Base-by-base conservation (phyloP, 2,113 vertebrate genomes). In the Ctenomys sociabilis region DNA sequence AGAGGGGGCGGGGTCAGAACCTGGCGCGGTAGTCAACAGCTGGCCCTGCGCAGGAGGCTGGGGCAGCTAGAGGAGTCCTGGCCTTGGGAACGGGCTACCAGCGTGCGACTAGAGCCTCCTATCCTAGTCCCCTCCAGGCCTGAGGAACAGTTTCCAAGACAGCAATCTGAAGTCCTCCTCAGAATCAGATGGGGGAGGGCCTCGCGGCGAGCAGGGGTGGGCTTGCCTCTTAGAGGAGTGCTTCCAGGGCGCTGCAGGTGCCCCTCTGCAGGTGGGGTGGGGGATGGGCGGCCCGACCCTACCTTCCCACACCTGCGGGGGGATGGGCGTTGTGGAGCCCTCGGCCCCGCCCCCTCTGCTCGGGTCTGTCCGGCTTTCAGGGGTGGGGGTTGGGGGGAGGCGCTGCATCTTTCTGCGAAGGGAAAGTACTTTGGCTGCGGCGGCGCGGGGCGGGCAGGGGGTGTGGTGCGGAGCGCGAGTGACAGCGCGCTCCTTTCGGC, bases 381-480 rank as follows among this genome's bases (percentile, higher is more conserved):
- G 37, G 28, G 32, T 54, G 26, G 0, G 9, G 19, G n/a, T 28
- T 21, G 61, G 37, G 0, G 68, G 77, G 72, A 63, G 59, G 73
- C 73, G 61, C 26, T 10, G 64, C 95, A 21, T 28, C 73, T 66
- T 54, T 72, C 61, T 85, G 17, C 75, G 63, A 80, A 87, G 85
- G 77, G 45, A 80, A 80, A 94, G 68, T 52, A 84, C 95, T 95
- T 93, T 49, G 94, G 94, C 52, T 61, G 52, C 57, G 11, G 78
- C 30, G 43, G 88, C 91, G 89, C 86, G 81, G 91, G 97, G 97
- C 93, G 96, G 95, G 97, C 93, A 96, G 97, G 97, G 97, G 97
- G 97, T 97, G 97, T 97, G 97, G 96, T 97, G 94, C 97, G 78
- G 93, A 49, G 95, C 96, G 95, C 96, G 95, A 97, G 97, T 96